Percentiles rank a stretch among this genome's conserved stretches.
phyloP scores from a whole-genome alignment of 2,797 vertebrate species.

The Pantherophis vulpinus region DNA sequence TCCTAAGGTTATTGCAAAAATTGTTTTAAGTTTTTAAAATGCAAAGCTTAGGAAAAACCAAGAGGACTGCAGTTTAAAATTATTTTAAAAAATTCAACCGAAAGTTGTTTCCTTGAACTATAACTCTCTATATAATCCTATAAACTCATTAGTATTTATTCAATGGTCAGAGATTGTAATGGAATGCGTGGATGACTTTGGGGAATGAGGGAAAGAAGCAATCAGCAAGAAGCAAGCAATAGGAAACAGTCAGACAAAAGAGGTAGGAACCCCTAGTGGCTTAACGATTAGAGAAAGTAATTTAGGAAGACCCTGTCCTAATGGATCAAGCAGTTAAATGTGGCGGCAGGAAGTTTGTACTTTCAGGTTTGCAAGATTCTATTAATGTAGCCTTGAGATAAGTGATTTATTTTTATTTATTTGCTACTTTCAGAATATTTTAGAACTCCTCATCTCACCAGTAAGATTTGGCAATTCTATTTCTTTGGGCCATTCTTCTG shows the following conservation, averaged over 20 bases:
- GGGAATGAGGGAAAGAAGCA: not conserved
- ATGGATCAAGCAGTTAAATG: not conserved
- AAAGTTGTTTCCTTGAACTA: not conserved
- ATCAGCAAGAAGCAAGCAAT: not conserved
- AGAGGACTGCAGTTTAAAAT: not conserved
- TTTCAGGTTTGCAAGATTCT: not conserved
- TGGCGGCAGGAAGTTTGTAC: not conserved
- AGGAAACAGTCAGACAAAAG: not conserved
- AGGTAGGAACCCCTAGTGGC: not conserved
- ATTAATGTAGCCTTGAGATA: not conserved
- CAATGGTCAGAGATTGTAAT: not conserved
- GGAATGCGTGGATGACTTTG: not conserved
- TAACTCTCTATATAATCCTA: not conserved
- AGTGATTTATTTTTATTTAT: not conserved
- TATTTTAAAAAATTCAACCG: not conserved
- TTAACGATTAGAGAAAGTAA: not conserved
- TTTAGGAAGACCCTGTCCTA: not conserved
- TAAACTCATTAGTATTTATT: not conserved
- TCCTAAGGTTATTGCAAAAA: not conserved
- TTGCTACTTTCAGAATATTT: not conserved
- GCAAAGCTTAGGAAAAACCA: not conserved
- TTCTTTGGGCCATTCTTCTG: not conserved
- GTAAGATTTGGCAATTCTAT: not conserved
- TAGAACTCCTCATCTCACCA: not conserved
- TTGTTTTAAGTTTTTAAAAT: not conserved